Evolutionary conservation across 2,797 vertebrate genomes (phyloP).

Genomic region (Anabas testudineus): DNA sequence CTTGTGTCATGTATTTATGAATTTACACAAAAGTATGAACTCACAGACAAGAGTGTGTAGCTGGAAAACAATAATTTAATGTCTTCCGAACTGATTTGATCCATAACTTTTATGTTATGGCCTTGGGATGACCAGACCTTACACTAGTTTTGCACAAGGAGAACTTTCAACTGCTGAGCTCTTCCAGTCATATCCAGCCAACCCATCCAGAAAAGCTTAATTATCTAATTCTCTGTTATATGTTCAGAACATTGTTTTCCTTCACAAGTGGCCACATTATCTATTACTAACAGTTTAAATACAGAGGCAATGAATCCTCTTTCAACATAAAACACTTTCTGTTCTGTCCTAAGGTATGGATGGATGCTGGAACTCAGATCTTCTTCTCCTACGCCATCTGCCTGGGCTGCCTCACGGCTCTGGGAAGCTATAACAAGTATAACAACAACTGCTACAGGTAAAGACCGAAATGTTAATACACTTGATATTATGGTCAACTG

Average conservation of each 20-base stretch:
- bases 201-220: too few relatives aligned
- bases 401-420: constrained; percentile 92
- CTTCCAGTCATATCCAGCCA: neutral
- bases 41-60: neutral
- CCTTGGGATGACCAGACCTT: too few relatives aligned
- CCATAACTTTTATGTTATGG: too few relatives aligned
- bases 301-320: neutral
- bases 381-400: constrained; percentile 98
- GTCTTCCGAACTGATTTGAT: neutral
- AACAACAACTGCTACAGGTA: constrained; percentile 99
- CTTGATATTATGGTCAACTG: neutral
- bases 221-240: too few relatives aligned
- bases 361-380: constrained; percentile 98
- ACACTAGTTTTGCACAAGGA: too few relatives aligned
- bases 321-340: too few relatives aligned
- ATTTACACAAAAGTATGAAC: neutral
- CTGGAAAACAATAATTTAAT: neutral
- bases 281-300: neutral
- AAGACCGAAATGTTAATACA: constrained; percentile 14
- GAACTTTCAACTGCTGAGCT: too few relatives aligned
- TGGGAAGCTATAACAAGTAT: constrained; percentile 98
- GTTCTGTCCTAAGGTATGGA: constrained; percentile 90
- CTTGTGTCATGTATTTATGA: neutral
- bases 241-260: too few relatives aligned
- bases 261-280: too few relatives aligned